Conservation (phyloP, 2,113 vertebrate species). For the Dolichallabes microphthalmus region DNA sequence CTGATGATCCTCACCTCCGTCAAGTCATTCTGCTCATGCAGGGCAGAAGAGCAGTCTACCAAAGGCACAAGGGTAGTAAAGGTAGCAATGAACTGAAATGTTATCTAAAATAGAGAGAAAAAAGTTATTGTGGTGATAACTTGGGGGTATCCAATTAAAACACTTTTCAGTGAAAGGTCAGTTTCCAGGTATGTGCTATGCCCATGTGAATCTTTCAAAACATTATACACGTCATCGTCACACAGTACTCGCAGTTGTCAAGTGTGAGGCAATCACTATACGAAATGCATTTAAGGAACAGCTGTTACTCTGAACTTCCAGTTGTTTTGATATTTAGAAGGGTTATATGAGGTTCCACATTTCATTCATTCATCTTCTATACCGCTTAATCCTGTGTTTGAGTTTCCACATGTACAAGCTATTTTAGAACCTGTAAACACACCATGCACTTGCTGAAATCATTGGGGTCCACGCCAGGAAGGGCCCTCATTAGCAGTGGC, state of each 20-base stretch:
- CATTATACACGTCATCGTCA: not conserved
- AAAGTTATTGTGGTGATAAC: not conserved
- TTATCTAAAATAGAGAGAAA: conserved; percentile 78
- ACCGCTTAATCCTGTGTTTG: too few species aligned
- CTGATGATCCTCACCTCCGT: conserved; percentile 79
- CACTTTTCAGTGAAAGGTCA: not conserved
- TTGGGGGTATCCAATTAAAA: not conserved
- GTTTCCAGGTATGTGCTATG: not conserved
- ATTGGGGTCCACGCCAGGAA: conserved; percentile 97
- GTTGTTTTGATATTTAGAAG: conserved; percentile 5
- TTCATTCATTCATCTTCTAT: too few species aligned
- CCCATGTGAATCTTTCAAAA: not conserved
- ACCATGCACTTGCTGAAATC: conserved; percentile 99
- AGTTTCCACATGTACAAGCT: not conserved
- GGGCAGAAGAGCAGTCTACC: conserved; percentile 93
- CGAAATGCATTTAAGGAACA: not conserved
- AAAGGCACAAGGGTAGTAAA: conserved; percentile 99
- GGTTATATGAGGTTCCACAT: not conserved
- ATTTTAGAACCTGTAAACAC: conserved; percentile 14
- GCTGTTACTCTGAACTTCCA: not conserved
- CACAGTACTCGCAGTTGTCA: not conserved
- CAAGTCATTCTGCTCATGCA: conserved; percentile 90
- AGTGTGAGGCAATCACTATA: not conserved
- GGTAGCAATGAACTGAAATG: conserved; percentile 99
- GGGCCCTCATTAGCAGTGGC: conserved; percentile 93